Evolutionary conservation across 2,888 invertebrate genomes (phyloP).

Genomic region (Erpobdella octoculata): DNA sequence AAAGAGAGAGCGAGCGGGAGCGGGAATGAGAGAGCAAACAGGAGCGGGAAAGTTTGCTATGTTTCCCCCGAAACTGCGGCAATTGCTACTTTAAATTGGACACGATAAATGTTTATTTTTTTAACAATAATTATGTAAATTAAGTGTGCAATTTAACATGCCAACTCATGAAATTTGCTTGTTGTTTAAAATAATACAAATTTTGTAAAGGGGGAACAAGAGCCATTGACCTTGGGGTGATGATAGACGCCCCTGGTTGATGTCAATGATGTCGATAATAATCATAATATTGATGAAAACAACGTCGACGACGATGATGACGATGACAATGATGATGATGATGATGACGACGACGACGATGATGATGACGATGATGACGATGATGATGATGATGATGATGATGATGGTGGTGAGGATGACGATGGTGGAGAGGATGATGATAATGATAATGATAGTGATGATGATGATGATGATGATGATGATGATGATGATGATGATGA

Average conservation of each 20-base stretch:
- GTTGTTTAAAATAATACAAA: too few relatives aligned
- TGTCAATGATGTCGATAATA: not conserved
- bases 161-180: too few relatives aligned
- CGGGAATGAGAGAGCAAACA: not conserved
- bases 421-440: not conserved
- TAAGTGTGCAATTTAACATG: too few relatives aligned
- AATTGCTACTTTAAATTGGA: too few relatives aligned
- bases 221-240: too few relatives aligned
- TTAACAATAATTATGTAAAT: too few relatives aligned
- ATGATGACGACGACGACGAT: not conserved
- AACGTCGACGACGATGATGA: not conserved
- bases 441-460: not conserved
- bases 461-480: not conserved
- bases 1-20: not conserved
- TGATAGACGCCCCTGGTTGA: too few relatives aligned
- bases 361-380: slow-evolving; percentile 2
- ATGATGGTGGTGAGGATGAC: slow-evolving; percentile 3
- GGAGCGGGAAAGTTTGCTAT: too few relatives aligned
- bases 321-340: too few relatives aligned
- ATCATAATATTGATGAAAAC: not conserved
- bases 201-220: too few relatives aligned
- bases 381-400: slow-evolving; percentile 13
- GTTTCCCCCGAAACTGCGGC: too few relatives aligned
- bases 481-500: slow-evolving; percentile 9
- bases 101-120: too few relatives aligned